Percentiles rank a stretch among this genome's conserved stretches.
phyloP scores from a whole-genome alignment of 1,140 invertebrate genomes.

The Pseudobourletiella spinata region DNA sequence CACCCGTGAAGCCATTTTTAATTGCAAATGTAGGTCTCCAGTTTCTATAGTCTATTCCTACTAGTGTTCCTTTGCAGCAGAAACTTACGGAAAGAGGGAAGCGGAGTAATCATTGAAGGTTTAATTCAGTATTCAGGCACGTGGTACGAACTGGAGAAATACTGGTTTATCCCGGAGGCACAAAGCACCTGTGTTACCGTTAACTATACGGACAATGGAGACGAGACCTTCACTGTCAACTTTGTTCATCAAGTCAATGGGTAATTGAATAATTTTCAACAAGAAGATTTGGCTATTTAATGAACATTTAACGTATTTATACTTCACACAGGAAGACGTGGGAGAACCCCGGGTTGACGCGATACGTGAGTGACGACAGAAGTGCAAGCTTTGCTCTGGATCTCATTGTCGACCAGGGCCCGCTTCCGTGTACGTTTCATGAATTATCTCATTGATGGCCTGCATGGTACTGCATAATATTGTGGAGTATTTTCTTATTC shows the following conservation, averaged over 20 bases:
- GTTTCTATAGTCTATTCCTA: no score
- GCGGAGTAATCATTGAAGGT: no score
- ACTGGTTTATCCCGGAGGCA: slow-evolving; percentile 63
- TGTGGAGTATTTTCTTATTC: neutral
- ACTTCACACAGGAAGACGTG: neutral
- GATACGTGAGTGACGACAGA: slow-evolving; percentile 14
- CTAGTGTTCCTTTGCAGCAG: no score
- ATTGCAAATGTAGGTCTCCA: no score
- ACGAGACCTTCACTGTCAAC: slow-evolving; percentile 21
- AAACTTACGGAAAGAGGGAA: no score
- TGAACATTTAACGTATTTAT: no score
- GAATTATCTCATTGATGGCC: no score
- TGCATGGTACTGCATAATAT: no score
- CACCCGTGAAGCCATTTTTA: no score
- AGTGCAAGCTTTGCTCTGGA: slow-evolving; percentile 21
- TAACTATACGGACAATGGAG: slow-evolving; percentile 38
- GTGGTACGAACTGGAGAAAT: slow-evolving; percentile 73
- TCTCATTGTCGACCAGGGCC: slow-evolving; percentile 17
- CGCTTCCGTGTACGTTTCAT: slow-evolving; percentile 41
- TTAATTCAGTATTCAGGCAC: slow-evolving; percentile 55
- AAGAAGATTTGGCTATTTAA: no score
- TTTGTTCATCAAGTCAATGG: slow-evolving; percentile 1
- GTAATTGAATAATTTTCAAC: neutral
- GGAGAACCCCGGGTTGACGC: slow-evolving; percentile 20
- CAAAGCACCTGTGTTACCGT: slow-evolving; percentile 63